Conservation (phyloP, 2,113 vertebrate species). For the Laterallus jamaicensis region DNA sequence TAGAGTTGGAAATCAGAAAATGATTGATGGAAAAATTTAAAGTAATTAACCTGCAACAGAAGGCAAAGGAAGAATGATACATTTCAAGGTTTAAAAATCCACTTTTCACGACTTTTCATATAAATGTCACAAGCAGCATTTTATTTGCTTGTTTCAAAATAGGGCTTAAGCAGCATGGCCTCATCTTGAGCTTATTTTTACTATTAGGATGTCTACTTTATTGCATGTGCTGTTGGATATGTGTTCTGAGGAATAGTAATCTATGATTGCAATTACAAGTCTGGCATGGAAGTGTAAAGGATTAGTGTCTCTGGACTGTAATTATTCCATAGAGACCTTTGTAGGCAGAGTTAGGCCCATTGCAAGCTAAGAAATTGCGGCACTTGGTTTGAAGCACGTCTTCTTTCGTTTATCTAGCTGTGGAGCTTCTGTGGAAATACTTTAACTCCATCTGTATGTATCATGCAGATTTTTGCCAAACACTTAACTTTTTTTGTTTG, state of each 20-base stretch:
- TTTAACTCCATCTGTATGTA: background rate
- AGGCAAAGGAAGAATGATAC: background rate
- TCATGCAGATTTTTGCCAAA: background rate
- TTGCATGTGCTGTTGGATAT: background rate
- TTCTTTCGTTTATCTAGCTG: background rate
- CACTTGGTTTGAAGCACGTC: background rate
- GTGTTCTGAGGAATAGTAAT: background rate
- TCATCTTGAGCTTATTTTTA: background rate
- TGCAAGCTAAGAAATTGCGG: background rate
- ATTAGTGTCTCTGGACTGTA: constrained; percentile 16
- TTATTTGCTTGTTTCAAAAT: background rate
- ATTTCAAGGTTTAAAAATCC: constrained; percentile 1
- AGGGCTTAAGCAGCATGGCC: background rate
- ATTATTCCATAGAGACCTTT: constrained; percentile 1
- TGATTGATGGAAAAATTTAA: background rate
- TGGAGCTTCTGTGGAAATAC: background rate
- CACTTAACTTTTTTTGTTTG: background rate
- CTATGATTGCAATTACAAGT: constrained; percentile 13
- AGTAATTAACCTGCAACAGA: constrained; percentile 15
- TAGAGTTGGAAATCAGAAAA: background rate
- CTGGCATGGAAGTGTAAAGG: background rate
- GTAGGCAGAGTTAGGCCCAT: background rate
- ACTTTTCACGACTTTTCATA: background rate
- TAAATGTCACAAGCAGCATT: background rate
- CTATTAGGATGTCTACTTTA: background rate